Evolutionary conservation across 2,113 vertebrate genomes (phyloP).

Genomic region (Neogobius melanostomus): DNA sequence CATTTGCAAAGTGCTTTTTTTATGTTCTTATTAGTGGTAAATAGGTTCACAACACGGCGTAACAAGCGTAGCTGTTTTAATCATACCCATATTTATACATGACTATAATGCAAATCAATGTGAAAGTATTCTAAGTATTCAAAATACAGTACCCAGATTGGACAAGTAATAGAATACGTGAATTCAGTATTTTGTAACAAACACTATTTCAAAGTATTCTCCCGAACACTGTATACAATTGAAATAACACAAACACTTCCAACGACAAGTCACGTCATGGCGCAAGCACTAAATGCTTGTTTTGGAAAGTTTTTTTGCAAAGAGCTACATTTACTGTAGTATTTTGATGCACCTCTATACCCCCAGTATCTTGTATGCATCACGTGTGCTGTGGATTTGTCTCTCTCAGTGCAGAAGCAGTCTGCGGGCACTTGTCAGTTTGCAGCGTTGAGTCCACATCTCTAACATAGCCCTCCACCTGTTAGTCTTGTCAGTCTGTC

Average conservation of each 20-base stretch:
- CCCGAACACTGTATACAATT: neutral
- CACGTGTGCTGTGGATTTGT: neutral
- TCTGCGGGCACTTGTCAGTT: conserved; percentile 26
- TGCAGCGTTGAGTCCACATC: conserved; percentile 25
- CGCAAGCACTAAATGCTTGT: neutral
- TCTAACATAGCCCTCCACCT: conserved; percentile 39
- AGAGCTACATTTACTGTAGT: neutral
- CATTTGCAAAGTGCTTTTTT: too few species aligned
- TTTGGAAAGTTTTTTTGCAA: neutral
- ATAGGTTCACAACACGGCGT: too few species aligned
- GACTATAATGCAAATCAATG: too few species aligned
- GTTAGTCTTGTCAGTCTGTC: conserved; percentile 27
- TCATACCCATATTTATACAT: too few species aligned
- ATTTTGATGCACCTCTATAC: neutral
- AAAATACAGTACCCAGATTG: too few species aligned
- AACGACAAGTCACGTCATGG: conserved; percentile 19
- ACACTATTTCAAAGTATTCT: conserved; percentile 8
- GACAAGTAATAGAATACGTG: too few species aligned
- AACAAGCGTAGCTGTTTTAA: too few species aligned
- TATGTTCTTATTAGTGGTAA: too few species aligned
- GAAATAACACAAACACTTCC: conserved; percentile 18
- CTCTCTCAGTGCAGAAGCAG: conserved; percentile 8
- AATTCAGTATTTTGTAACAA: too few species aligned
- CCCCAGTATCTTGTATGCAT: neutral
- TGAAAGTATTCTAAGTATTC: too few species aligned